Evolutionary conservation across 2,113 vertebrate genomes (phyloP).

Genomic region (Eurypyga helias): DNA sequence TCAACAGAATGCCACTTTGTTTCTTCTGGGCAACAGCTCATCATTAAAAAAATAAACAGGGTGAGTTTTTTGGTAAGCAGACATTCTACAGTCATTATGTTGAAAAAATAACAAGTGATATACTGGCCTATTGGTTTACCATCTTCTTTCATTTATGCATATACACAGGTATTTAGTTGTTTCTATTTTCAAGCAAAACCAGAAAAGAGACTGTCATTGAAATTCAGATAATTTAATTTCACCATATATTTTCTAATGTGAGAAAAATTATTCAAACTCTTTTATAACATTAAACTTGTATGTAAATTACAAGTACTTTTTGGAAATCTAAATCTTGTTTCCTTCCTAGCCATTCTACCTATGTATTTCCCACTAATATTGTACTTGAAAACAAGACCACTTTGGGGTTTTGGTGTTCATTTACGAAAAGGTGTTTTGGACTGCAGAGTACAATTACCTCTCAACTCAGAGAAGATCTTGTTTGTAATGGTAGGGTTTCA

Average conservation of each 20-base stretch:
- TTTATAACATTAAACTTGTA: neutral
- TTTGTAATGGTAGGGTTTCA: neutral
- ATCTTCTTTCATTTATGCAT: neutral
- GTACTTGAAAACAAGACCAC: neutral
- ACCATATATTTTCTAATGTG: neutral
- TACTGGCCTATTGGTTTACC: constrained; percentile 55
- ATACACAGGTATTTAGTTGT: neutral
- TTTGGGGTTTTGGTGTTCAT: neutral
- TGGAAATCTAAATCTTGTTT: neutral
- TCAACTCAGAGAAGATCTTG: neutral
- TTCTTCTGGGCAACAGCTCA: constrained; percentile 75
- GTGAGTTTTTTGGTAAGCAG: constrained; percentile 46
- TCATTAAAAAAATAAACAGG: constrained; percentile 77
- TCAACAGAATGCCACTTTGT: constrained; percentile 81
- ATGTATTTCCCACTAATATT: neutral
- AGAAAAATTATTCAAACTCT: neutral
- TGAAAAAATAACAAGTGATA: constrained; percentile 66
- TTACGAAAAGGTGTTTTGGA: neutral
- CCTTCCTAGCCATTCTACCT: neutral
- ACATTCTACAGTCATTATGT: constrained; percentile 61
- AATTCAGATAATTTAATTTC: neutral
- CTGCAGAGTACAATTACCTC: neutral
- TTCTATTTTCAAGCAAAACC: neutral
- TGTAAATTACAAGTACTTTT: neutral
- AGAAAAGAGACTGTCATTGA: neutral